A percentile compares a stretch with the other conserved stretches of the same genome.
These are phyloP conservation scores for Bombus polaris DNA, from an alignment of 1,140 invertebrate genomes.

Conservation along the genomic window DNA sequence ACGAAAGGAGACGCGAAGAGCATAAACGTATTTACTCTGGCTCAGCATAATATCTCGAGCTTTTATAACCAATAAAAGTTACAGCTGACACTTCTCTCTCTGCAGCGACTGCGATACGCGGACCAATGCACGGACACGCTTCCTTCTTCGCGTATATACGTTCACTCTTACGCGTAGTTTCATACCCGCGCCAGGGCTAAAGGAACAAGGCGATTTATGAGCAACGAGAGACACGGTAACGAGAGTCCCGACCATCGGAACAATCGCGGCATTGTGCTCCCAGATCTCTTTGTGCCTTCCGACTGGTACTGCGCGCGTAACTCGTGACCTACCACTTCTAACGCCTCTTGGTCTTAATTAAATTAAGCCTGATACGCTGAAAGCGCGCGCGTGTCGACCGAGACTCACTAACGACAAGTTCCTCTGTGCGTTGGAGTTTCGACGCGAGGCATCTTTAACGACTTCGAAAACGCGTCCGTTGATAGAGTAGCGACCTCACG, in stretches of 20 bases:
- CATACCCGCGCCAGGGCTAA: neutral
- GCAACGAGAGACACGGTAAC: conserved; percentile 63
- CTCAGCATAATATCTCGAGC: conserved; percentile 75
- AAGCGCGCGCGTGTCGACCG: conserved; percentile 24
- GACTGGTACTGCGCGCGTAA: conserved; percentile 7
- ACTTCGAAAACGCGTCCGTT: neutral
- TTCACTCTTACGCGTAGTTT: neutral
- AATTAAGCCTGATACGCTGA: conserved; percentile 55
- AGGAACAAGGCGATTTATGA: conserved; percentile 68
- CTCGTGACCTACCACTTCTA: conserved; percentile 34
- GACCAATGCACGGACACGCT: conserved; percentile 54
- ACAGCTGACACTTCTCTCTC: conserved; percentile 76
- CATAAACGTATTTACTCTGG: conserved; percentile 74
- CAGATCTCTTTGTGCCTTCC: conserved; percentile 48
- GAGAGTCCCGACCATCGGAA: conserved; percentile 56
- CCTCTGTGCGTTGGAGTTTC: neutral
- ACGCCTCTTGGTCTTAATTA: conserved; percentile 51
- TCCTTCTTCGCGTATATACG: conserved; percentile 15
- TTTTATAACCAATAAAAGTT: conserved; percentile 81
- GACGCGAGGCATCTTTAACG: neutral
- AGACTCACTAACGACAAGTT: conserved; percentile 4
- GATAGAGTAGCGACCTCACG: neutral
- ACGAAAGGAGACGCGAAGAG: conserved; percentile 2
- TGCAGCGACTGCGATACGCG: conserved; percentile 56
- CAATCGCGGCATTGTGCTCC: conserved; percentile 63